These are phyloP conservation scores for Mizuhopecten yessoensis DNA, from an alignment of 1,140 invertebrate genomes.

Conservation along the genomic window DNA sequence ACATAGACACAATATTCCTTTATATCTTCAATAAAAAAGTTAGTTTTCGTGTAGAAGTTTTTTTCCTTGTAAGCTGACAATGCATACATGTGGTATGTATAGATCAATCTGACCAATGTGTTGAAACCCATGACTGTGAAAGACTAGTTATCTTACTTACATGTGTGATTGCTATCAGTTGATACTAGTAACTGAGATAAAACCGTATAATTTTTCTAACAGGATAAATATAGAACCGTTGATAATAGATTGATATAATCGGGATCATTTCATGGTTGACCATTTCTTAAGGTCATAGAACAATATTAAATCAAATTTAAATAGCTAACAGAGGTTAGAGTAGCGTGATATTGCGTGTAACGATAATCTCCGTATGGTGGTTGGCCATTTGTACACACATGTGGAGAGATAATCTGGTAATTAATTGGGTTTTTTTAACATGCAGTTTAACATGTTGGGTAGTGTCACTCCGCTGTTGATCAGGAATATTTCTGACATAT, in stretches of 20 bases:
- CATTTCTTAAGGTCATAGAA: neutral
- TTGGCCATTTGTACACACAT: neutral
- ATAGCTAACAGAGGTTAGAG: neutral
- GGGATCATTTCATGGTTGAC: neutral
- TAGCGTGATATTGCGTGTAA: neutral
- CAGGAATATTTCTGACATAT: neutral
- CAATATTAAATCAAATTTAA: neutral
- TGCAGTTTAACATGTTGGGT: neutral
- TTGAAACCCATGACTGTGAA: neutral
- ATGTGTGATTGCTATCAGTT: neutral
- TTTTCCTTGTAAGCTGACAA: neutral
- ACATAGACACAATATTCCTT: no score
- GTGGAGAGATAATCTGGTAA: neutral
- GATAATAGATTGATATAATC: neutral
- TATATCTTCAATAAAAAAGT: neutral
- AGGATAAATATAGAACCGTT: neutral
- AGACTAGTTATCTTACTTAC: neutral
- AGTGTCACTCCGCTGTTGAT: neutral
- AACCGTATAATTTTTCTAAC: neutral
- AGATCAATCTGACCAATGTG: neutral
- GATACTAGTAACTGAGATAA: neutral
- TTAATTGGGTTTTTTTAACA: no score
- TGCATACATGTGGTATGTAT: neutral
- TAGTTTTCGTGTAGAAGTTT: no score
- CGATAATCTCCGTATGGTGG: neutral